These are phyloP conservation scores for Deroptyus accipitrinus DNA, from an alignment of 2,113 vertebrate genomes.

Conservation along the genomic window DNA sequence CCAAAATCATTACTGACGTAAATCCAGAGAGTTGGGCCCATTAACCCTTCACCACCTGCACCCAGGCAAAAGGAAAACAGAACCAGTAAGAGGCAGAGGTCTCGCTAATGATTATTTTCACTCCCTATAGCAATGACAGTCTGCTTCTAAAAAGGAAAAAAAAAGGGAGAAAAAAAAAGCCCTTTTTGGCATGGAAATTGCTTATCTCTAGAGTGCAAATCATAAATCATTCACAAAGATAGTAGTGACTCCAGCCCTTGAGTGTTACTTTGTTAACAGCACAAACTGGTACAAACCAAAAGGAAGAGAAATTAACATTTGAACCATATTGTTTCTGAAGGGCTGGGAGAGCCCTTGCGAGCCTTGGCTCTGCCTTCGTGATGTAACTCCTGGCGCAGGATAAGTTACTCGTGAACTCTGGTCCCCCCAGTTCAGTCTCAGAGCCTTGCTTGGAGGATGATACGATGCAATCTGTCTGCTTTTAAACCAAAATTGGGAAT, in stretches of 20 bases:
- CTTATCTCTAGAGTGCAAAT: conserved; percentile 69
- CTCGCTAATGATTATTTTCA: neutral
- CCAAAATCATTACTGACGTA: conserved; percentile 1
- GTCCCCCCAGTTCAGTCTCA: neutral
- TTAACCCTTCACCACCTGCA: neutral
- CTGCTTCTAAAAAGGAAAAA: neutral
- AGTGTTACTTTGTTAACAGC: conserved; percentile 69
- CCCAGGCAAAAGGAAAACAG: neutral
- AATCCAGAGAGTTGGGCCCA: neutral
- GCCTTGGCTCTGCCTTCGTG: neutral
- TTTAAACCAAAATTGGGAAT: conserved; percentile 27
- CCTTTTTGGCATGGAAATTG: conserved; percentile 63
- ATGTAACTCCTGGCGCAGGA: neutral
- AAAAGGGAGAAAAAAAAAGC: accelerated
- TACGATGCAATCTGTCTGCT: neutral
- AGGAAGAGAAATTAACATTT: conserved; percentile 68
- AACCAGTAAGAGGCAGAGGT: neutral
- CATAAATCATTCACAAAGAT: conserved; percentile 74
- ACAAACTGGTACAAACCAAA: conserved; percentile 61
- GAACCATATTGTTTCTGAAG: conserved; percentile 61
- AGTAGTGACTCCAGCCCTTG: conserved; percentile 65
- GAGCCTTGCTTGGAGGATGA: neutral
- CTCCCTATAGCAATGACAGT: neutral
- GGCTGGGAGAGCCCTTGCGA: conserved; percentile 12
- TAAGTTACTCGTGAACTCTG: neutral